Percentiles rank a stretch among this genome's conserved stretches.
Evolutionary conservation across 1,140 invertebrate genomes (phyloP).

Genomic region (Metaphire vulgaris): DNA sequence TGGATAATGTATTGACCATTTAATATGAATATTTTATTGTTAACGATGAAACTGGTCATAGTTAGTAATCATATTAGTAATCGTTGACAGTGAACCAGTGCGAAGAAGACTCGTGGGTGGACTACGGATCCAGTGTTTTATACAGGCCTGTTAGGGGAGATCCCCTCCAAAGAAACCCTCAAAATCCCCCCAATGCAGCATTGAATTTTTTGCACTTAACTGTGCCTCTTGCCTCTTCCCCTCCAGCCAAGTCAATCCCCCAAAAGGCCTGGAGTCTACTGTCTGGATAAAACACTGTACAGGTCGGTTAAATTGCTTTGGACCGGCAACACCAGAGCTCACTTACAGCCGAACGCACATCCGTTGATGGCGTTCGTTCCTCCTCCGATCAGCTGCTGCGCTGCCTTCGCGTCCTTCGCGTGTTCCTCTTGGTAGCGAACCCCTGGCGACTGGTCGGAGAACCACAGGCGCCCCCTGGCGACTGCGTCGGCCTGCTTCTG

Average conservation of each 20-base stretch:
- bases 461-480: not conserved
- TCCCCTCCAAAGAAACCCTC: not conserved
- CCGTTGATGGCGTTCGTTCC: not conserved
- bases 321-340: not conserved
- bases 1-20: too few species aligned
- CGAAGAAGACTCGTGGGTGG: too few species aligned
- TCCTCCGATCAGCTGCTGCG: not conserved
- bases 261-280: not conserved
- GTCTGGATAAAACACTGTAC: not conserved
- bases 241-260: too few species aligned
- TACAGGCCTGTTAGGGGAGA: too few species aligned
- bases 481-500: slow-evolving; percentile 56
- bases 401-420: not conserved
- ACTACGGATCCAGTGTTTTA: too few species aligned
- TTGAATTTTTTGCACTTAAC: not conserved
- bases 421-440: not conserved
- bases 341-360: not conserved
- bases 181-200: not conserved
- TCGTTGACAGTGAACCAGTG: too few species aligned
- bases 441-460: not conserved
- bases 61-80: too few species aligned
- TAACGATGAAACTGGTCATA: too few species aligned
- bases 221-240: too few species aligned
- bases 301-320: not conserved
- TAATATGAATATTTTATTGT: too few species aligned